phyloP scores from a whole-genome alignment of 2,113 vertebrate genomes.

The Vimba vimba region DNA sequence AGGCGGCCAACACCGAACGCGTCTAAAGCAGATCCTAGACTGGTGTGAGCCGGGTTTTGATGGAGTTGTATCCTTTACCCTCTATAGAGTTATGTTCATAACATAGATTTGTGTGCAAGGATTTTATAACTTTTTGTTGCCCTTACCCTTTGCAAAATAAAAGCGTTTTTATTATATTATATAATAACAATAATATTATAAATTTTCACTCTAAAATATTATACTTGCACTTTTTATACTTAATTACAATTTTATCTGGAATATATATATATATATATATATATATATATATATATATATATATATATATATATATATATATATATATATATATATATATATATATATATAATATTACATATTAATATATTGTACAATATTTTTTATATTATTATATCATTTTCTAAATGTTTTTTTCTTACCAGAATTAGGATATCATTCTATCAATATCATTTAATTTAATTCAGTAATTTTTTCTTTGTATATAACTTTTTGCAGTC shows the following conservation, averaged over 20 bases:
- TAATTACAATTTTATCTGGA: neutral
- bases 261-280: neutral
- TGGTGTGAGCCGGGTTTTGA: constrained; percentile 95
- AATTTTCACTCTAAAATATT: no score
- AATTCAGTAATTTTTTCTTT: neutral
- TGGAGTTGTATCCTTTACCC: constrained; percentile 92
- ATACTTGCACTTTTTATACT: no score
- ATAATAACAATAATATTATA: no score
- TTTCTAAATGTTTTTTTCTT: neutral
- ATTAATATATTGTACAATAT: no score
- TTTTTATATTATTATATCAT: neutral
- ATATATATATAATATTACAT: no score
- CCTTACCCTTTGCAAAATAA: neutral
- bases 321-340: neutral
- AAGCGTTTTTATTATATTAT: neutral
- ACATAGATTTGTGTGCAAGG: neutral
- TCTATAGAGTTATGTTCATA: neutral
- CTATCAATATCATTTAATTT: no score
- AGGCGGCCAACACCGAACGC: constrained; percentile 91
- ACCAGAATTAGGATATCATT: neutral
- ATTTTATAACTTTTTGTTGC: neutral
- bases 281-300: no score
- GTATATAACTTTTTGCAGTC: neutral
- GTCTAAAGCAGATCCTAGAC: constrained; percentile 94
- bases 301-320: no score